Evolutionary conservation across 2,797 vertebrate genomes (phyloP).

Genomic region (Paratrypauchen microcephalus): DNA sequence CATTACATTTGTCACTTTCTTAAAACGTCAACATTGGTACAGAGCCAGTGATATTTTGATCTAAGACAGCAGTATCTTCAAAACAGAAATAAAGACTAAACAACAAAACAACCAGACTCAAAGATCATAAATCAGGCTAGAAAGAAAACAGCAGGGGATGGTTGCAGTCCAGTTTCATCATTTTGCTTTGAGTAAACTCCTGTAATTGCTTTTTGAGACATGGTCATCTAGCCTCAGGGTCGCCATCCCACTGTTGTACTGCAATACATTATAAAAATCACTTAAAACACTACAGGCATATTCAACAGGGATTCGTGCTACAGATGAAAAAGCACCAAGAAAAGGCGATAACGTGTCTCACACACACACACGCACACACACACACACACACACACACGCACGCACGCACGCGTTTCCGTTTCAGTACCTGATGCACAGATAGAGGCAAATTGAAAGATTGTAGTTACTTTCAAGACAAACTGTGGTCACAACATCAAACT

Average conservation of each 20-base stretch:
- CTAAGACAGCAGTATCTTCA: neutral
- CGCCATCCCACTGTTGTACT: slow-evolving; percentile 16
- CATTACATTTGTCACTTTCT: neutral
- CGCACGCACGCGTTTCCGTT: too few relatives aligned
- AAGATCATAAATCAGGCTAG: slow-evolving; percentile 9
- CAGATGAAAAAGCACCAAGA: slow-evolving; percentile 10
- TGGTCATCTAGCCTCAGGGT: slow-evolving; percentile 22
- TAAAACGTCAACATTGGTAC: neutral
- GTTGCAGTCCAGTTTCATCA: slow-evolving; percentile 48
- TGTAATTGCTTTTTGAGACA: slow-evolving; percentile 24
- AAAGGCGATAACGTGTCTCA: slow-evolving; percentile 3
- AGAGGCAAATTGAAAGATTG: neutral
- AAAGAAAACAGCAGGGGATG: slow-evolving; percentile 5
- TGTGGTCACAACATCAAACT: neutral
- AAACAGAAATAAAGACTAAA: neutral
- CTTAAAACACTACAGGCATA: slow-evolving; percentile 2
- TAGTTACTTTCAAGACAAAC: neutral
- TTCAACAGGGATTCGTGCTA: neutral
- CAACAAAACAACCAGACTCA: slow-evolving; percentile 2
- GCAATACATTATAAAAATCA: slow-evolving; percentile 22
- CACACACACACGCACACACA: neutral
- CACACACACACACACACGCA: neutral
- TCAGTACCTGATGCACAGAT: slow-evolving; percentile 5
- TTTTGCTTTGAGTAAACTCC: slow-evolving; percentile 13
- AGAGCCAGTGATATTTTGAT: neutral